phyloP scores from a whole-genome alignment of 1,140 invertebrate genomes.

The Drosophila lowei region DNA sequence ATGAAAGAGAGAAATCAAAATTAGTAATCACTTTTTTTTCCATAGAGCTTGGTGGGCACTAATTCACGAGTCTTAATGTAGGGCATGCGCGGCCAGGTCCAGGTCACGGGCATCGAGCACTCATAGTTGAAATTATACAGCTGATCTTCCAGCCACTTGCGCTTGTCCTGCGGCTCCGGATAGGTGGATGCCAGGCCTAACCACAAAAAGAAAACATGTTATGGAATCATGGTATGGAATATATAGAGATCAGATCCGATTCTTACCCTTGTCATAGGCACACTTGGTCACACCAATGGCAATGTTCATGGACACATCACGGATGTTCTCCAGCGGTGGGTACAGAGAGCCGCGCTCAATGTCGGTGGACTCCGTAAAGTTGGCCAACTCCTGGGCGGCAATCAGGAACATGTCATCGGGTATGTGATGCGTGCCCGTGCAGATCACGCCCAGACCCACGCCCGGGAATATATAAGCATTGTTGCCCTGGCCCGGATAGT shows the following conservation, averaged over 20 bases:
- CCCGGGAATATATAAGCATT: conserved; percentile 98
- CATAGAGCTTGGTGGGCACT: conserved; percentile 79
- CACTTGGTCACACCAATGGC: conserved; percentile 94
- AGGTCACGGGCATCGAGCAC: conserved; percentile 89
- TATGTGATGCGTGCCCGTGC: conserved; percentile 93
- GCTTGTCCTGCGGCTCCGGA: conserved; percentile 91
- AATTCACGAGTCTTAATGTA: conserved; percentile 82
- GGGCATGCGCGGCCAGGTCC: conserved; percentile 86
- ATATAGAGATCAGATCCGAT: background rate
- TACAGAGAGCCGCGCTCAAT: conserved; percentile 95
- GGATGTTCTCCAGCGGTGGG: conserved; percentile 94
- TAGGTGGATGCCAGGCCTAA: conserved; percentile 93
- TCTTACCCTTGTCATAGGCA: conserved; percentile 92
- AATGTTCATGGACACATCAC: conserved; percentile 94
- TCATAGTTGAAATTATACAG: conserved; percentile 93
- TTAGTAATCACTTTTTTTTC: conserved; percentile 79
- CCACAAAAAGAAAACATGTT: background rate
- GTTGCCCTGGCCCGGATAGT: conserved; percentile 96
- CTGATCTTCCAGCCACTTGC: conserved; percentile 88
- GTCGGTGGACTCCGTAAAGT: conserved; percentile 92
- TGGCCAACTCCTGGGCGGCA: conserved; percentile 92
- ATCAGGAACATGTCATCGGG: conserved; percentile 95
- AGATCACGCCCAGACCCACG: conserved; percentile 94
- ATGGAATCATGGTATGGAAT: background rate
- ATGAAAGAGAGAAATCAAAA: conserved; percentile 49